A percentile compares a stretch with the other conserved stretches of the same genome.
Conservation (phyloP, 2,797 vertebrate genomes). For the Scleropages formosus region DNA sequence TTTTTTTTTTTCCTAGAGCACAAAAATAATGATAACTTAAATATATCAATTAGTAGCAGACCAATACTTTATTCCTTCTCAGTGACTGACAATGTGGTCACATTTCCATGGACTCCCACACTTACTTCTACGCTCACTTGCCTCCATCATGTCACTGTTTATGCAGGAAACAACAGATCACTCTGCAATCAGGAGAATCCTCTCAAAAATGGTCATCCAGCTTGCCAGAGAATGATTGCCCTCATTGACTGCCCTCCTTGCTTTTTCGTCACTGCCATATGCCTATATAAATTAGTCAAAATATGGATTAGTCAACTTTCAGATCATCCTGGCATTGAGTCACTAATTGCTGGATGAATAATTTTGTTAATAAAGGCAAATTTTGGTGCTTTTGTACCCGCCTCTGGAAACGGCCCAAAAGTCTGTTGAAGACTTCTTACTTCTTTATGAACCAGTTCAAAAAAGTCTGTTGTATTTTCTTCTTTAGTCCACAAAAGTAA, state of each 20-base stretch:
- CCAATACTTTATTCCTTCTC: background rate
- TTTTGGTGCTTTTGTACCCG: background rate
- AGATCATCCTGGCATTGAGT: background rate
- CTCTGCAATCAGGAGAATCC: background rate
- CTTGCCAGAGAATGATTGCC: background rate
- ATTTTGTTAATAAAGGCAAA: background rate
- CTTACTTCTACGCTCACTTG: slow-evolving; percentile 6
- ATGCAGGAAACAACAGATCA: background rate
- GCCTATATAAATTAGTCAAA: slow-evolving; percentile 1
- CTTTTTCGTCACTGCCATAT: background rate
- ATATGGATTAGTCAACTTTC: slow-evolving; percentile 2
- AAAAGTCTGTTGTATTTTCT: no score
- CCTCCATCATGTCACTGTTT: background rate
- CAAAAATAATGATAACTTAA: no score
- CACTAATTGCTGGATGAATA: background rate
- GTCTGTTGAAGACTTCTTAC: background rate
- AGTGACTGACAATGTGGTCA: background rate
- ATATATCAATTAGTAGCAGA: no score
- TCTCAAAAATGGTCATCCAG: background rate
- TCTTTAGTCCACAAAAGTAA: no score
- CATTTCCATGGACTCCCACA: background rate
- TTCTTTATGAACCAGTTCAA: no score
- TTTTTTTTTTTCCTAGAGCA: no score
- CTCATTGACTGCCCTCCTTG: background rate
- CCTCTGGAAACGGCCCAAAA: background rate